Conservation (phyloP, 1,140 invertebrate species). For the Drosophila nannoptera region DNA sequence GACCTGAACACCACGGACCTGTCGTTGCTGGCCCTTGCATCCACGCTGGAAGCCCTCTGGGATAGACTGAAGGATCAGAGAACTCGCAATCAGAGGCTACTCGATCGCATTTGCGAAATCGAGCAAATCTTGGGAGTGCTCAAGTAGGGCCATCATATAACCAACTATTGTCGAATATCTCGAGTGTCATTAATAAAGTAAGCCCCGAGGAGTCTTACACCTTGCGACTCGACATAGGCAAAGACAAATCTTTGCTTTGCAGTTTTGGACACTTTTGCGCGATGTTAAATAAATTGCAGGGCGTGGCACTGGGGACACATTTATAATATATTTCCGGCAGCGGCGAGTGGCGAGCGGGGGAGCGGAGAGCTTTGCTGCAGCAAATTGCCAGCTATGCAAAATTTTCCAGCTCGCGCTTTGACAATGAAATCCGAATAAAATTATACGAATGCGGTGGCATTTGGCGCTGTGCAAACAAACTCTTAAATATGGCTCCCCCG, state of each 20-base stretch:
- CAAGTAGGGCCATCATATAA: not conserved
- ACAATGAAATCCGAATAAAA: slow-evolving; percentile 35
- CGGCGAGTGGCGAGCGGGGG: not conserved
- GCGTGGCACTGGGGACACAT: slow-evolving; percentile 16
- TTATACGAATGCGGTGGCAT: slow-evolving; percentile 27
- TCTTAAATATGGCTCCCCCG: slow-evolving; percentile 3
- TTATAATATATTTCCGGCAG: slow-evolving; percentile 6
- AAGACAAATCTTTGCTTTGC: slow-evolving; percentile 43
- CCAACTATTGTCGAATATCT: not conserved
- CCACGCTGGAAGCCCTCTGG: slow-evolving; percentile 57
- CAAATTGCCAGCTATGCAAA: slow-evolving; percentile 48
- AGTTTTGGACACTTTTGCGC: slow-evolving; percentile 39
- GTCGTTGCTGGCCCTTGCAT: slow-evolving; percentile 55
- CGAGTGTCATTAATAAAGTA: not conserved
- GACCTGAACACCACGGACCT: slow-evolving; percentile 56
- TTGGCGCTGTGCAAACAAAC: slow-evolving; percentile 17
- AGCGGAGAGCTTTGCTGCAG: not conserved
- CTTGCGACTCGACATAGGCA: not conserved
- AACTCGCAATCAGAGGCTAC: slow-evolving; percentile 52
- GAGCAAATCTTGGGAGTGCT: slow-evolving; percentile 57
- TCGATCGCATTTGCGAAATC: slow-evolving; percentile 64
- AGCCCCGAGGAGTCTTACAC: too few relatives aligned
- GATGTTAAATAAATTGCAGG: slow-evolving; percentile 40
- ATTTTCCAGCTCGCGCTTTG: slow-evolving; percentile 45
- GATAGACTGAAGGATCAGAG: slow-evolving; percentile 58